Base-by-base conservation (phyloP, 2,888 invertebrate species). In the Tetragnatha montana region DNA sequence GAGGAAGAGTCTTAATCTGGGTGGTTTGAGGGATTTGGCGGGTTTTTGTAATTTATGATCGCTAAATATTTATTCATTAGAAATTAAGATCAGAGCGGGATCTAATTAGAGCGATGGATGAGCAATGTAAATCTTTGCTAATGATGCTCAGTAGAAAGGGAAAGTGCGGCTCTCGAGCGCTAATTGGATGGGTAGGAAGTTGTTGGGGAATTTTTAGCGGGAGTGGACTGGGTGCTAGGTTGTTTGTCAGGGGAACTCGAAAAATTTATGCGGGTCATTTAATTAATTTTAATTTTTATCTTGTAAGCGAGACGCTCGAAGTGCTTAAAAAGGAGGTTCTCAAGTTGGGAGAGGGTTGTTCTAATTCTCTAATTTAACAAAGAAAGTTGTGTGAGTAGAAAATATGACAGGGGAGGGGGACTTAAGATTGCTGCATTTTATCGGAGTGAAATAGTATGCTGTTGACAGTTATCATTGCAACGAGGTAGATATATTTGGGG, bases 31-130 rank as follows among this genome's bases (percentile, higher is more conserved):
- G 60, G 60, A 60, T 60, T 60, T 60, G 17, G 60, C 14, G 17
- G 60, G 60, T 60, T 60, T 60, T 60, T 60, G 60, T 60, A 60
- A 60, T 60, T 60, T 60, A 60, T 60, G 60, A 60, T 60, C 60
- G 60, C 60, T 60, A 60, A 60, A 60, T 60, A 60, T 60, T 60
- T 60, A 60, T 60, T 60, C 60, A 60, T 60, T 60, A 60, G 60
- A 60, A 60, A 60, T 60, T 60, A 10, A 60, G 60, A 60, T 60
- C 60, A 17, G 60, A 2, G 35, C 17, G 17, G 12, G 60, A 60
- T 60, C 60, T 60, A 60, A 76, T 75, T 75, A 47, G 8, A 47
- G 10, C 8, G 50, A 19, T 49, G 8, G 49, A 8, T 76, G 8
- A 76, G 50, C 19, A 76, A 76, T n/a, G 50, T 76, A 19, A 49